phyloP scores from a whole-genome alignment of 2,888 invertebrate genomes.

The Galerucella nymphaeae region DNA sequence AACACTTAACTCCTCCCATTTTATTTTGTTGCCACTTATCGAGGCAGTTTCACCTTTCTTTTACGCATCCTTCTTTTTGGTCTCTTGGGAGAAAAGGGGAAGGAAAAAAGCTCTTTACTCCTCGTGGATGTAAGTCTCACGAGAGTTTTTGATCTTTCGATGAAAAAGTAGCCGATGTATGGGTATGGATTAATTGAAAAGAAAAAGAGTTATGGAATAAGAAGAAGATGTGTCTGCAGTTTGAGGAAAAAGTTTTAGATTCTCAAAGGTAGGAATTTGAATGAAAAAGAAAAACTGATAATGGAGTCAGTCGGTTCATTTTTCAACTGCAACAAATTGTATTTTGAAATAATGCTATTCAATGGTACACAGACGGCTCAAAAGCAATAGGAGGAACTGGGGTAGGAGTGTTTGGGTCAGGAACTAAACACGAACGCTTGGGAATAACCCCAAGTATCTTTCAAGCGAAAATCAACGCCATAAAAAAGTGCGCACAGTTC shows the following conservation, averaged over 20 bases:
- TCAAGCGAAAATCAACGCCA: no score
- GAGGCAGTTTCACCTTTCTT: constrained; percentile 56
- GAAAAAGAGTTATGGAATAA: constrained; percentile 6
- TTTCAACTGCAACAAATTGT: neutral
- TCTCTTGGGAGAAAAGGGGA: constrained; percentile 58
- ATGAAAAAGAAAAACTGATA: neutral
- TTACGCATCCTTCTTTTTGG: constrained; percentile 51
- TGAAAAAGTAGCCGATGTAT: constrained; percentile 37
- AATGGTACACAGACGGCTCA: no score
- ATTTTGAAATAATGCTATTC: no score
- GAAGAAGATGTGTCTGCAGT: neutral
- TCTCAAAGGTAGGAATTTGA: neutral
- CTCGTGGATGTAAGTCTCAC: constrained; percentile 57
- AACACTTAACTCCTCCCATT: constrained; percentile 62
- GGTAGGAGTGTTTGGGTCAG: no score
- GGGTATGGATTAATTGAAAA: constrained; percentile 29
- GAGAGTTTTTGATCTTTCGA: constrained; percentile 47
- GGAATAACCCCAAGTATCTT: no score
- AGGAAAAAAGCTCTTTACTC: constrained; percentile 55
- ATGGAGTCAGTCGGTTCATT: neutral
- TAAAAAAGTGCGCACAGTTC: no score
- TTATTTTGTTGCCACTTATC: constrained; percentile 60
- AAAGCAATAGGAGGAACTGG: no score
- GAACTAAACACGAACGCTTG: no score
- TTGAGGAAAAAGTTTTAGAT: neutral